A percentile compares a stretch with the other conserved stretches of the same genome.
Evolutionary conservation across 2,797 vertebrate species (phyloP).

Genomic region (Gambusia yucatana): DNA sequence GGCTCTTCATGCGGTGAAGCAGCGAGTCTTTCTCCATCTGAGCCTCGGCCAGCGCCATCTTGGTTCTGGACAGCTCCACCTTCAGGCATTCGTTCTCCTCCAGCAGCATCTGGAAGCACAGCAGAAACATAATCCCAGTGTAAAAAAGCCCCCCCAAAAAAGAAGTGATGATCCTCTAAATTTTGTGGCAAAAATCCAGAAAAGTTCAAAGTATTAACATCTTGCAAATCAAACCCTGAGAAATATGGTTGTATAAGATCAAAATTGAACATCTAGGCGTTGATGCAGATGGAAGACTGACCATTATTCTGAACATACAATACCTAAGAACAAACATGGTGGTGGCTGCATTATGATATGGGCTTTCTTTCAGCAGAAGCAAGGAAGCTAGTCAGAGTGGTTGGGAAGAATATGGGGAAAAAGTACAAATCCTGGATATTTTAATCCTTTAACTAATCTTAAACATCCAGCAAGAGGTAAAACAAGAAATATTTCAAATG

Average conservation of each 20-base stretch:
- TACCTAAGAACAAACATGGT: neutral
- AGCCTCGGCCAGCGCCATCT: conserved; percentile 94
- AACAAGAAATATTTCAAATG: neutral
- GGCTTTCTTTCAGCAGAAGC: neutral
- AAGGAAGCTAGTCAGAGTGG: neutral
- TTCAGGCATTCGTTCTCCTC: conserved; percentile 98
- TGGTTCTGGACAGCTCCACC: conserved; percentile 91
- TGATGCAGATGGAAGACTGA: neutral
- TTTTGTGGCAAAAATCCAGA: neutral
- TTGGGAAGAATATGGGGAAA: neutral
- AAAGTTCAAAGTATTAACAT: too few species aligned
- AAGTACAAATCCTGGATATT: neutral
- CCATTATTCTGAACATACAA: neutral
- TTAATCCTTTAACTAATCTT: neutral
- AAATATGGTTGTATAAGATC: neutral
- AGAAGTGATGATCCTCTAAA: neutral
- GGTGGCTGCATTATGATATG: neutral
- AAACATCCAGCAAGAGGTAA: neutral
- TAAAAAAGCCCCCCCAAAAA: neutral
- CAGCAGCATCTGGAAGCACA: conserved; percentile 80
- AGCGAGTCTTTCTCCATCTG: conserved; percentile 94
- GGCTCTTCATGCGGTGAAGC: conserved; percentile 89
- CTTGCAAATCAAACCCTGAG: too few species aligned
- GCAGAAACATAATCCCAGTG: neutral
- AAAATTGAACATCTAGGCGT: neutral